A percentile compares a stretch with the other conserved stretches of the same genome.
Conservation (phyloP, 2,113 vertebrate species). For the Picathartes gymnocephalus region DNA sequence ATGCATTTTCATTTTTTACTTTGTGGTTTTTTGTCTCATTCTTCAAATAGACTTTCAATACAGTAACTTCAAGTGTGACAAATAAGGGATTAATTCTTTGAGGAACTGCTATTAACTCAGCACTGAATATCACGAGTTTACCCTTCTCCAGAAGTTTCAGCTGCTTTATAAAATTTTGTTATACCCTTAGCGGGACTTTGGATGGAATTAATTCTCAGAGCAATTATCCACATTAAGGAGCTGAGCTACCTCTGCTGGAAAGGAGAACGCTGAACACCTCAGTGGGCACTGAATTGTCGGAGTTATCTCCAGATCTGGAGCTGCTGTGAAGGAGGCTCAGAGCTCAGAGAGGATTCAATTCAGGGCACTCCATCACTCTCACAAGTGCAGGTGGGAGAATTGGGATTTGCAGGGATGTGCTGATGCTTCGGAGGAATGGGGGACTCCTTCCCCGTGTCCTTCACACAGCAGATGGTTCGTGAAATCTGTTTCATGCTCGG, state of each 20-base stretch:
- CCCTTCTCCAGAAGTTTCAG: slow-evolving; percentile 33
- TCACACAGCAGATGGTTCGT: slow-evolving; percentile 62
- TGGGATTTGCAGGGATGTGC: slow-evolving; percentile 30
- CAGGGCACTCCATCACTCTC: slow-evolving; percentile 33
- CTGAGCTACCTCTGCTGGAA: neutral
- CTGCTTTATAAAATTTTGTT: slow-evolving; percentile 5
- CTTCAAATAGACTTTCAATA: neutral
- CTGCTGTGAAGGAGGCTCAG: neutral
- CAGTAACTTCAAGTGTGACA: slow-evolving; percentile 12
- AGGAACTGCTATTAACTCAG: slow-evolving; percentile 12
- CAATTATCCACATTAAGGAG: neutral
- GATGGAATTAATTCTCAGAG: neutral
- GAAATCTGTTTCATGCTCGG: slow-evolving; percentile 54
- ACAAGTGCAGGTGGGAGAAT: slow-evolving; percentile 9
- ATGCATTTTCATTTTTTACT: neutral
- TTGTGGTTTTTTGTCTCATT: neutral
- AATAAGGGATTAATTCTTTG: slow-evolving; percentile 24
- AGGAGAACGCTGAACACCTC: neutral
- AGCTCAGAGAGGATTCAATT: neutral
- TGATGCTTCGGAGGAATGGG: slow-evolving; percentile 25
- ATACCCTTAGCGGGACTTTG: neutral
- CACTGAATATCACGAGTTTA: neutral
- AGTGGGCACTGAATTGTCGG: neutral
- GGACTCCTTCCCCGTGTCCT: slow-evolving; percentile 31
- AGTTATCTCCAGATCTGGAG: neutral